Evolutionary conservation across 2,113 vertebrate genomes (phyloP), one percentile per base, ranked within the genome.

Genomic region (Archilochus colubris): DNA sequence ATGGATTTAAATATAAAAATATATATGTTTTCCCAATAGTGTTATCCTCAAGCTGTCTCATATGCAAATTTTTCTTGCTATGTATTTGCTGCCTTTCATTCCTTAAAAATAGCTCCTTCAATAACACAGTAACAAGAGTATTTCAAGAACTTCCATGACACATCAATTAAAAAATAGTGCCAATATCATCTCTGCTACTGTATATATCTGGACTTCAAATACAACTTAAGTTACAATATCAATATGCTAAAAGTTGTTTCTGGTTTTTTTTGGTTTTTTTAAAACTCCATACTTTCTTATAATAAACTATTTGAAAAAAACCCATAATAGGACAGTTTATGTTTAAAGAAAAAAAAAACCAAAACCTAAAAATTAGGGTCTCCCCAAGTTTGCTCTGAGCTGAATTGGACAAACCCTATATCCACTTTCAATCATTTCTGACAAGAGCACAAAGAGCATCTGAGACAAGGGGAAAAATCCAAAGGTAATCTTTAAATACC

Each of bases 21-120:
- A 54, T 33, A 64, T 72, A 89, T 93, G 10, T 91, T 82, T 82
- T 88, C 74, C n/a, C 78, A 61, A 48, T 15, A 81, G 21, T 63
- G 72, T 68, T 19, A 88, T 67, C 14, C 8, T 6, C 2, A 2
- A 28, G 17, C 44, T 92, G 40, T 36, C 12, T 77, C 25, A 13
- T 20, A 73, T 38, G 70, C 31, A 74, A 24, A 4, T 57, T 81
- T 21, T 48, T 83, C 59, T 83, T 63, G n/a, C 61, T 83, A 66
- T 0, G 0, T 67, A 58, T 63, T 86, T 89, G 27, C 53, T 30
- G n/a, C 58, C 22, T 72, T 89, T 53, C 2, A 0, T 19, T 23
- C 54, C 54, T 72, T 85, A 67, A 63, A 92, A 89, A 82, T 13
- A 82, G 18, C 17, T 72, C 30, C 46, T 74, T 6, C 40, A 93